Base-by-base conservation (phyloP, 2,888 invertebrate species). In the Biston stratarius region DNA sequence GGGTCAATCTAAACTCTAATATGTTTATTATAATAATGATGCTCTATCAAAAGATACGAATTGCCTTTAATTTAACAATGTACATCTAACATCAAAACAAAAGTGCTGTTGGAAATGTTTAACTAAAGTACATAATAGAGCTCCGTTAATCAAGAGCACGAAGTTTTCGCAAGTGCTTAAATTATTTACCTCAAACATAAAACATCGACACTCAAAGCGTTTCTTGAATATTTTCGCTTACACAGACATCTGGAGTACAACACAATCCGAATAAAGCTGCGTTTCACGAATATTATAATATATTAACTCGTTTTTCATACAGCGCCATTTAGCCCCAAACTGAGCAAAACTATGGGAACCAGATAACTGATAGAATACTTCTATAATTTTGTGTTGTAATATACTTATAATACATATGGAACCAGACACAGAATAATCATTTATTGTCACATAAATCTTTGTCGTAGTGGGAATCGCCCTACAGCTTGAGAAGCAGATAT, bases 171-270 rank as follows among this genome's bases (percentile, higher is more conserved):
- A 88, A 92, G 88, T 90, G 86, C 88, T 91, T 86, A 87, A 75
- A 91, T 92, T 90, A 91, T 92, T 91, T 90, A 87, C 90, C 90
- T 87, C 87, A 87, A 91, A 91, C 89, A 91, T 85, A 90, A 91
- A 92, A 91, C 90, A 90, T 90, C 84, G 86, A 83, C 84, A 88
- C 90, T 90, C 87, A 90, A 91, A 92, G 88, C 85, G 86, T 88
- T 90, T 88, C 86, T 83, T 81, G 80, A 90, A 90, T 89, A 88
- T 89, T 92, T 90, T 83, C 79, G 90, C 88, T 85, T 86, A 89
- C 88, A 86, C 87, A 89, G 87, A 86, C 84, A 83, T 86, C 80
- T 80, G 80, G 84, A 76, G 77, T 73, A 86, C 47, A 62, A 48
- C 86, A 78, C 86, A 86, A 88, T 89, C 88, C 84, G 84, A 85